Evolutionary conservation across 2,888 invertebrate genomes (phyloP).

Genomic region (Mesorhabditis sp.): DNA sequence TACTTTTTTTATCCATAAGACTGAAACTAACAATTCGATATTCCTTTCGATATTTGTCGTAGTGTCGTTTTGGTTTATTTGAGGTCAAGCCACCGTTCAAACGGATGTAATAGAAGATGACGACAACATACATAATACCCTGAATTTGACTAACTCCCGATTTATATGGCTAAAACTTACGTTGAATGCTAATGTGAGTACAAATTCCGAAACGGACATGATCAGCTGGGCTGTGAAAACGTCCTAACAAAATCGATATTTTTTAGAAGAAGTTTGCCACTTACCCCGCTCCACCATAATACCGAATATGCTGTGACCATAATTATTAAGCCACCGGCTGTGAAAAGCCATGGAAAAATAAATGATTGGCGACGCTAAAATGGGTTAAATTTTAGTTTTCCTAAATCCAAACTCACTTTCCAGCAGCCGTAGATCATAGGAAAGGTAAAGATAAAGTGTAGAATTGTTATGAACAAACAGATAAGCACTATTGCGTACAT

Average conservation of each 20-base stretch:
- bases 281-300: conserved; percentile 53
- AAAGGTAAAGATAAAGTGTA: conserved; percentile 42
- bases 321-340: conserved; percentile 38
- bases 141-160: conserved; percentile 15
- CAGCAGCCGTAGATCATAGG: conserved; percentile 44
- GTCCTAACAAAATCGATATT: conserved; percentile 25
- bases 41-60: conserved; percentile 8
- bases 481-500: conserved; percentile 52
- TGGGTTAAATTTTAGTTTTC: not conserved
- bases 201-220: conserved; percentile 53
- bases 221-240: conserved; percentile 54
- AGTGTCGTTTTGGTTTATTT: conserved; percentile 26
- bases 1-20: not conserved
- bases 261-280: not conserved
- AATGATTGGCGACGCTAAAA: conserved; percentile 37
- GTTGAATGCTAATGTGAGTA: conserved; percentile 45
- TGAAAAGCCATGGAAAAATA: conserved; percentile 51
- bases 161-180: conserved; percentile 12
- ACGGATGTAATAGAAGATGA: conserved; percentile 49
- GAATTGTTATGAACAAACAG: conserved; percentile 39
- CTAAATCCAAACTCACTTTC: conserved; percentile 26
- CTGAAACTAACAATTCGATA: not conserved
- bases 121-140: conserved; percentile 46
- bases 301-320: conserved; percentile 52
- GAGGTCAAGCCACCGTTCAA: conserved; percentile 43